phyloP scores from a whole-genome alignment of 2,113 vertebrate species.

The Proteles cristata region DNA sequence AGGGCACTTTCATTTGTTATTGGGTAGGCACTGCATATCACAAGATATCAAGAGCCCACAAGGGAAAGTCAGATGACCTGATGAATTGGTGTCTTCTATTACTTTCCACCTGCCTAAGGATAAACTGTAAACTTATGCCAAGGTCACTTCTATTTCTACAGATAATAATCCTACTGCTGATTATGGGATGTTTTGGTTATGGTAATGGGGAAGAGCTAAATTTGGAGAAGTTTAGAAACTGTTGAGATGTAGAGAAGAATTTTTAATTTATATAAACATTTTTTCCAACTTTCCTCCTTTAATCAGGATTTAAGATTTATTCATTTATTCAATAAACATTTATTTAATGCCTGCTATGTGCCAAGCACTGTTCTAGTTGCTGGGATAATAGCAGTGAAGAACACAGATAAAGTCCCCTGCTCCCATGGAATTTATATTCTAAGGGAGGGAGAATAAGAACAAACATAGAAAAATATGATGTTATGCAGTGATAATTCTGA shows the following conservation, averaged over 20 bases:
- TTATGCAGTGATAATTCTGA: not conserved
- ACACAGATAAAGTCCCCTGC: not conserved
- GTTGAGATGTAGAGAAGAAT: not conserved
- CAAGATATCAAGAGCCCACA: not conserved
- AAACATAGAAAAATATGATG: not conserved
- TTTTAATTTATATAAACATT: not conserved
- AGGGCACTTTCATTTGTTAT: not conserved
- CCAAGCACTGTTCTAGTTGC: not conserved
- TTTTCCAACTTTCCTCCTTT: not conserved
- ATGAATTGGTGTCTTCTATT: not conserved
- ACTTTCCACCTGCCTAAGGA: not conserved
- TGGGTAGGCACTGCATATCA: not conserved
- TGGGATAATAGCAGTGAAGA: not conserved
- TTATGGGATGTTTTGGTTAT: not conserved
- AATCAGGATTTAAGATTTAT: constrained; percentile 45
- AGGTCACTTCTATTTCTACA: not conserved
- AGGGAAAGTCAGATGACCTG: not conserved
- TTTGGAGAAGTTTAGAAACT: not conserved
- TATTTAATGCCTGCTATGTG: not conserved
- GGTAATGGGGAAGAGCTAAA: not conserved
- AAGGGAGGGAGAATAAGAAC: not conserved
- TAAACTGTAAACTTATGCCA: not conserved
- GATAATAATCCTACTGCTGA: not conserved
- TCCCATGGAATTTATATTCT: not conserved
- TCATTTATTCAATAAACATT: constrained; percentile 33